These are phyloP conservation scores for Schlechtendalia chinensis DNA, from an alignment of 1,140 invertebrate genomes.

Conservation along the genomic window DNA sequence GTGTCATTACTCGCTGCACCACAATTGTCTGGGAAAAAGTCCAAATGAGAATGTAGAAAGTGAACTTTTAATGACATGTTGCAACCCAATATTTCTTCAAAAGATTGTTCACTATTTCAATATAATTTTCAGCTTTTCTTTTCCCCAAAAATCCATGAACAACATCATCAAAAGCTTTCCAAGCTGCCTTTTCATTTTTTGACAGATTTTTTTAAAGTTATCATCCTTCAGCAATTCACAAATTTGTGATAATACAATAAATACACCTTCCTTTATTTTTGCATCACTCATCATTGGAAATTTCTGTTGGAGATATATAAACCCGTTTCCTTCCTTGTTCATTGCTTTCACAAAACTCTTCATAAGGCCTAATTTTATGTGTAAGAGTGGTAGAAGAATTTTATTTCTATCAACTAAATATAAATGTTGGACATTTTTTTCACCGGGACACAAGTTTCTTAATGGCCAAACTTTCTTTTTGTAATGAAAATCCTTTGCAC, in stretches of 20 bases:
- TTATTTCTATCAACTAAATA: not conserved
- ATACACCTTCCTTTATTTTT: not conserved
- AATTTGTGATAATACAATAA: constrained; percentile 22
- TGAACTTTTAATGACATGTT: not conserved
- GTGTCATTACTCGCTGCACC: not conserved
- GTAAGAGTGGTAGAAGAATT: not conserved
- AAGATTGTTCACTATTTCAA: constrained; percentile 8
- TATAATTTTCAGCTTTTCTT: constrained; percentile 12
- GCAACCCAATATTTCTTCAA: not conserved
- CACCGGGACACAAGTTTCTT: constrained; percentile 53
- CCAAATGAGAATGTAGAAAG: not conserved
- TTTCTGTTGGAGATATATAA: not conserved
- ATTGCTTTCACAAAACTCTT: too few species aligned
- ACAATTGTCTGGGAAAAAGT: not conserved
- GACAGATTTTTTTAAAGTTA: not conserved
- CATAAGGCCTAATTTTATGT: not conserved
- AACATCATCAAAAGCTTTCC: constrained; percentile 13
- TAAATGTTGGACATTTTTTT: constrained; percentile 54
- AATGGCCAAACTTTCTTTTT: constrained; percentile 54
- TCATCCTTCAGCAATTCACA: not conserved
- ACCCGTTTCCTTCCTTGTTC: too few species aligned
- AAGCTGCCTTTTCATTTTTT: not conserved
- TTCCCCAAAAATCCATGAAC: not conserved
- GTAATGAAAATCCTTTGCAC: constrained; percentile 55
- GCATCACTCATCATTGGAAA: not conserved